Evolutionary conservation across 2,797 vertebrate species (phyloP).

Genomic region (Chaunax sp.): DNA sequence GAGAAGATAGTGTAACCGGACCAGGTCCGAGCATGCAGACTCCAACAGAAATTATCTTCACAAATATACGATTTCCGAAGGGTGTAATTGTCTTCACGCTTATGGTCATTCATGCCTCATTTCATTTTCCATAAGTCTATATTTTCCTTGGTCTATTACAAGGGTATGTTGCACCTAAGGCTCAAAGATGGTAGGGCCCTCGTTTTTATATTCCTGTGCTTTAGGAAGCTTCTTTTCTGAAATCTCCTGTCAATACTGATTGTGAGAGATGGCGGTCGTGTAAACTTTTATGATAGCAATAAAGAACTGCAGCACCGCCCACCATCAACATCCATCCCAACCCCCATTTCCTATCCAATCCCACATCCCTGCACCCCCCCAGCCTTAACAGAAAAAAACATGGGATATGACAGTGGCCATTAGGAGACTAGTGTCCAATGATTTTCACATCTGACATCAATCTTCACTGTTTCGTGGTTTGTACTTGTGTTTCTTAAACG

Average conservation of each 20-base stretch:
- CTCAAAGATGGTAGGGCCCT: constrained; percentile 35
- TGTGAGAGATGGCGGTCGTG: constrained; percentile 55
- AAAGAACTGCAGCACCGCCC: constrained; percentile 52
- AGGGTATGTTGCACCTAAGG: constrained; percentile 77
- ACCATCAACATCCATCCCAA: not conserved
- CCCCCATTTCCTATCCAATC: constrained; percentile 7
- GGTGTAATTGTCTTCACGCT: constrained; percentile 94
- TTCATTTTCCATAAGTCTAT: constrained; percentile 90
- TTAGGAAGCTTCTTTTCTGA: constrained; percentile 26
- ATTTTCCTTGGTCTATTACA: constrained; percentile 83
- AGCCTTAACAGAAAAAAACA: constrained; percentile 36
- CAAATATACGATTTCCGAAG: constrained; percentile 96
- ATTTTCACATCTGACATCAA: constrained; percentile 49
- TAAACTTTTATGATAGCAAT: constrained; percentile 73
- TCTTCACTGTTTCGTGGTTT: constrained; percentile 25
- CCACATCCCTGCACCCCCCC: constrained; percentile 4
- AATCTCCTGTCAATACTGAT: constrained; percentile 60
- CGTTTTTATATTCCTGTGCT: constrained; percentile 14
- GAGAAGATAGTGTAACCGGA: constrained; percentile 81
- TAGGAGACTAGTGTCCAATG: constrained; percentile 35
- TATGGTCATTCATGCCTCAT: constrained; percentile 94
- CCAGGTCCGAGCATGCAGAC: constrained; percentile 84
- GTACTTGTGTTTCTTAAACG: not conserved
- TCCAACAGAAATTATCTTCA: constrained; percentile 88
- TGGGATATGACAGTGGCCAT: constrained; percentile 45